Evolutionary conservation across 2,888 invertebrate genomes (phyloP).

Genomic region (Chelonus formosanus): DNA sequence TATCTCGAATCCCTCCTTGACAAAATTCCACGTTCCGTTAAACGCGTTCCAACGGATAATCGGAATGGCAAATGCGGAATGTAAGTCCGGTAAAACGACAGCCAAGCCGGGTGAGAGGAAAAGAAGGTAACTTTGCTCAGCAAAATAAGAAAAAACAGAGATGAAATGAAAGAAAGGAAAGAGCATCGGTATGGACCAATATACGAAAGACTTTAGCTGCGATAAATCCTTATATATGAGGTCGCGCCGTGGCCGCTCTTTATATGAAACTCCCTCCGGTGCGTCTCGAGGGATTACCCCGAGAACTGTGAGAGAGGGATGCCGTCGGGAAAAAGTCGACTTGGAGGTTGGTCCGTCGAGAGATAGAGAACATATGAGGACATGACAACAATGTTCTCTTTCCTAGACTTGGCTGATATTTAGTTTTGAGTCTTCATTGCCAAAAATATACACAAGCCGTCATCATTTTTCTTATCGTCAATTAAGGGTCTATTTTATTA

Average conservation of each 20-base stretch:
- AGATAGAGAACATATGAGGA: conserved; percentile 54
- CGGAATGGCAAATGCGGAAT: conserved; percentile 36
- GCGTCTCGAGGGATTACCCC: conserved; percentile 60
- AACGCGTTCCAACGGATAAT: conserved; percentile 36
- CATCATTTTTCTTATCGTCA: too few species aligned
- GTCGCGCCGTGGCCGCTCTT: conserved; percentile 54
- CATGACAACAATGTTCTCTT: conserved; percentile 29
- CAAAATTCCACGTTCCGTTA: conserved; percentile 37
- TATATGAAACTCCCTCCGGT: conserved; percentile 60
- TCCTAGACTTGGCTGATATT: too few species aligned
- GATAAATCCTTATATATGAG: conserved; percentile 66
- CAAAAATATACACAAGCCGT: too few species aligned
- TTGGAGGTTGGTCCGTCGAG: conserved; percentile 35
- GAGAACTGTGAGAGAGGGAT: conserved; percentile 34
- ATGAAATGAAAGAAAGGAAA: conserved; percentile 38
- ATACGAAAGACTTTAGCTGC: conserved; percentile 63
- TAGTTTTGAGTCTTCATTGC: too few species aligned
- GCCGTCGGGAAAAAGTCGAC: conserved; percentile 39
- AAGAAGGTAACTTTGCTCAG: background rate
- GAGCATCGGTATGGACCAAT: conserved; percentile 60
- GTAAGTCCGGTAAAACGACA: conserved; percentile 39
- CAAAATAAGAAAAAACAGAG: conserved; percentile 37
- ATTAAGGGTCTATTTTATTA: too few species aligned
- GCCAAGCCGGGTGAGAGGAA: conserved; percentile 29
- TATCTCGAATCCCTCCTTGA: conserved; percentile 33